Evolutionary conservation across 2,888 invertebrate species (phyloP), one percentile per base, ranked within the genome.

Genomic region (Nymphalis polychloros): DNA sequence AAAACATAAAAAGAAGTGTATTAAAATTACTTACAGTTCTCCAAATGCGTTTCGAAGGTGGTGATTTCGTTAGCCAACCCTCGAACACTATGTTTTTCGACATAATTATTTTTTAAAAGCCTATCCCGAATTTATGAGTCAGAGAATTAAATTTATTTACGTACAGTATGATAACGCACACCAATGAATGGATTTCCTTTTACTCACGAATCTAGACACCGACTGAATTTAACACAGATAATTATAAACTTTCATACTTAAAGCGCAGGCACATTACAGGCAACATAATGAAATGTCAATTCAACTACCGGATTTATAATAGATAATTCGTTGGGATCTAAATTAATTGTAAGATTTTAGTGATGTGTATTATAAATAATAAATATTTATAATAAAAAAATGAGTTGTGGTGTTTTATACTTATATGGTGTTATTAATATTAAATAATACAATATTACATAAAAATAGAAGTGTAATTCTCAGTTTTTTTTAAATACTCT

Each of bases 61-160:
- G 98, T 70, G 98, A 98, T 93, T 98, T 98, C 72, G 97, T 97
- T 80, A 98, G 94, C 98, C 98, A 98, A 74, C 98, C 98, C 91
- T 97, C 97, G 84, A 96, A 96, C 76, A 97, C 95, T 74, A 96
- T 94, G 89, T 97, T 96, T 86, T 94, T 88, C 73, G 92, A 90
- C 92, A 92, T 91, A 75, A 79, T 72, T 53, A 27, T 23, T 49
- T 70, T 79, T 61, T 73, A 70, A 55, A 72, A 73, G 62, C 76
- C 70, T 74, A 71, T 75, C 67, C 53, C 75, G 73, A 75, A 78
- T 73, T 73, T 74, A 81, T 84, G 83, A 83, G 78, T 84, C 83
- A 85, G 81, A 79, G 77, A 78, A 77, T 76, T 76, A 71, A 76
- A 76, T 77, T 77, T 80, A 77, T 76, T 78, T 73, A 71, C 69